Evolutionary conservation across 2,113 vertebrate species (phyloP), one percentile per base, ranked within the genome.

Genomic region (Equus przewalskii): DNA sequence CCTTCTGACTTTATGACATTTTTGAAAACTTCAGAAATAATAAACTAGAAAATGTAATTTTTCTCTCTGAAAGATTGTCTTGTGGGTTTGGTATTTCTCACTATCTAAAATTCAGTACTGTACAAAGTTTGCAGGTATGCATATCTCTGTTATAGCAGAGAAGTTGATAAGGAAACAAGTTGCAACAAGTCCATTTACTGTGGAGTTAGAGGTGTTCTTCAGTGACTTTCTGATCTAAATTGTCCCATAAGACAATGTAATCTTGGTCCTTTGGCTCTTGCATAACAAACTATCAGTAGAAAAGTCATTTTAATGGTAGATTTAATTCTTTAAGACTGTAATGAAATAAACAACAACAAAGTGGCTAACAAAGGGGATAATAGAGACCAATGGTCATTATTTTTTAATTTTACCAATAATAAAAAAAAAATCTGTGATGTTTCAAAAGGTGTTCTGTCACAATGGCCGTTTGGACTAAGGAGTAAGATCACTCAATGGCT

Each of bases 21-120:
- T 97, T 93, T 76, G 54, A 97, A 98, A 94, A 93, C 62, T 6
- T 95, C 84, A 95, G 87, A 97, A 98, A 97, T 95, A 98, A 98
- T 98, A 94, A 95, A 88, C 62, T 92, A 51, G 93, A 97, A 97
- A 97, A 98, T 91, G 21, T 79, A 76, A 86, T 96, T 98, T 98
- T 75, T 85, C 11, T 93, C 33, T 79, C 28, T 78, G 69, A 91
- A 72, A 85, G 46, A 70, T 60, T 96, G 70, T 89, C 88, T 86
- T 67, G 8, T 86, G 33, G 44, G 21, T 91, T 75, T 19, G 36
- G 41, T 33, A 78, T 83, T 69, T 87, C 65, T 89, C 85, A 75
- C n/a, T n/a, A 9, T 87, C 64, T 96, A 78, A 81, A 90, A 72
- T 78, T n/a, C 3, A 76, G 19, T 62, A 54, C 33, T 65, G 12